phyloP scores from a whole-genome alignment of 1,140 invertebrate genomes.

The Cotesia chilonis region DNA sequence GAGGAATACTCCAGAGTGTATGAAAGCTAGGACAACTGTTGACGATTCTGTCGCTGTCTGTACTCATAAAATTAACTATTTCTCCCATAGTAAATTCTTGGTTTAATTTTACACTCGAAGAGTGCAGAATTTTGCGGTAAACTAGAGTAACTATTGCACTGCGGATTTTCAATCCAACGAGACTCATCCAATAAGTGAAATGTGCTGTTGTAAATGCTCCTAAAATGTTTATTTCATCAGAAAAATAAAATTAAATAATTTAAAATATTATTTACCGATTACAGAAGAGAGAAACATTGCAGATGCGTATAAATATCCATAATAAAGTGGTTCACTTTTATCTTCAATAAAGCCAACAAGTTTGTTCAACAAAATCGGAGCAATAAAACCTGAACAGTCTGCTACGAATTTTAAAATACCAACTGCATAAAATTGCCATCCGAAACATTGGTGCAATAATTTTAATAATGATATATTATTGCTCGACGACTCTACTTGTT shows the following conservation, averaged over 20 bases:
- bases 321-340: slow-evolving; percentile 70
- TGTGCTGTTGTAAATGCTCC: slow-evolving; percentile 84
- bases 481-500: slow-evolving; percentile 38
- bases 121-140: slow-evolving; percentile 84
- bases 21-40: slow-evolving; percentile 97
- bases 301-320: slow-evolving; percentile 83
- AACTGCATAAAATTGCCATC: slow-evolving; percentile 86
- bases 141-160: slow-evolving; percentile 84
- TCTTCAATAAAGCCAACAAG: slow-evolving; percentile 85
- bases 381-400: slow-evolving; percentile 85
- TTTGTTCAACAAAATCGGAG: slow-evolving; percentile 86
- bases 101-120: slow-evolving; percentile 66
- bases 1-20: slow-evolving; percentile 94
- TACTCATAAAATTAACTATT: slow-evolving; percentile 97
- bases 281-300: slow-evolving; percentile 75
- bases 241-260: slow-evolving; percentile 21
- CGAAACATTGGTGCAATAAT: slow-evolving; percentile 85
- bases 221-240: slow-evolving; percentile 47
- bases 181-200: slow-evolving; percentile 88
- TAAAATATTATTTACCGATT: slow-evolving; percentile 64
- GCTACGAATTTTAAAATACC: slow-evolving; percentile 87
- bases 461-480: slow-evolving; percentile 73
- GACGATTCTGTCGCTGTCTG: slow-evolving; percentile 92
- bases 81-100: slow-evolving; percentile 80
- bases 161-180: slow-evolving; percentile 88